Percentiles rank a stretch among this genome's conserved stretches.
Conservation (phyloP, 2,888 invertebrate genomes). For the Idaea dimidiata region DNA sequence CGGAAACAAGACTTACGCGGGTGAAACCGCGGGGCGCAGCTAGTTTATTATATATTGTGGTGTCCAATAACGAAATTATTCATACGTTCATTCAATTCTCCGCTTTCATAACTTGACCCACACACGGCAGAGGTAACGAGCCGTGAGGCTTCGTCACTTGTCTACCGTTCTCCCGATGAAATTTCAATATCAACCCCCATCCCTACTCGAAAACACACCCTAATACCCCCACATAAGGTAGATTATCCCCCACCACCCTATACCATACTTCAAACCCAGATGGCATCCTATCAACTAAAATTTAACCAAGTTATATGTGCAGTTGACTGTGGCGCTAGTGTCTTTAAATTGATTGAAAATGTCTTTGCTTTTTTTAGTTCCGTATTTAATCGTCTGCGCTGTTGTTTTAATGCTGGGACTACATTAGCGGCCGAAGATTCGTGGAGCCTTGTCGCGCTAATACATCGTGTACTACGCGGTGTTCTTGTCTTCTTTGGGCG, state of each 20-base stretch:
- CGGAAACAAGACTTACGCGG: too few species aligned
- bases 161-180: slow-evolving; percentile 44
- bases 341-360: not conserved
- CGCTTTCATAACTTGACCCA: slow-evolving; percentile 1
- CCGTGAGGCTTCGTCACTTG: slow-evolving; percentile 48
- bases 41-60: too few species aligned
- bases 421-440: not conserved
- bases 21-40: too few species aligned
- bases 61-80: not conserved
- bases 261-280: slow-evolving; percentile 25
- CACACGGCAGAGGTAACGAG: slow-evolving; percentile 41
- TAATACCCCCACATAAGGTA: slow-evolving; percentile 14
- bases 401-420: not conserved
- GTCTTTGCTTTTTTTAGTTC: not conserved
- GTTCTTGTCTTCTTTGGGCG: too few species aligned
- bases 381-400: not conserved
- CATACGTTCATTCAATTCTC: not conserved
- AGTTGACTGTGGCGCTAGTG: slow-evolving; percentile 2
- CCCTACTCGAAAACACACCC: slow-evolving; percentile 23
- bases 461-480: too few species aligned
- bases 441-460: too few species aligned
- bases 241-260: not conserved
- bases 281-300: slow-evolving; percentile 38
- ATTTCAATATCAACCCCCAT: slow-evolving; percentile 47
- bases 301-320: slow-evolving; percentile 23